Evolutionary conservation across 1,140 invertebrate species (phyloP).

Genomic region (Lepidostoma basale): DNA sequence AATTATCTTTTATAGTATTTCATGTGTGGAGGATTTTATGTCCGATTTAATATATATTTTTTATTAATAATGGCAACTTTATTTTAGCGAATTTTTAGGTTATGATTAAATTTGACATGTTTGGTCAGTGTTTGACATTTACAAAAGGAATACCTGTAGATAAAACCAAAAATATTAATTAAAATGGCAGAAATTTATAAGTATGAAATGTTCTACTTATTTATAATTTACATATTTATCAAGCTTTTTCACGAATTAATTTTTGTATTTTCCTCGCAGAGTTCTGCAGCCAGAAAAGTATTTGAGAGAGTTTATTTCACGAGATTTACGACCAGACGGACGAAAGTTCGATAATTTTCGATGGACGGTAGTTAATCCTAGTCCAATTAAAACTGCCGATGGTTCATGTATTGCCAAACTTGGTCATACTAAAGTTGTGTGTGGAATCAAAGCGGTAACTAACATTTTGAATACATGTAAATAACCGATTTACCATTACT

Average conservation of each 20-base stretch:
- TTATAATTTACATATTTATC: too few relatives aligned
- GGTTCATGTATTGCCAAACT: slow-evolving; percentile 75
- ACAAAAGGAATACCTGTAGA: too few relatives aligned
- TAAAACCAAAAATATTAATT: too few relatives aligned
- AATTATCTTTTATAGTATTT: too few relatives aligned
- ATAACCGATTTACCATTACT: too few relatives aligned
- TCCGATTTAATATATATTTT: too few relatives aligned
- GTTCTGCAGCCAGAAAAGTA: slow-evolving; percentile 69
- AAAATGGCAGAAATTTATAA: slow-evolving; percentile 22
- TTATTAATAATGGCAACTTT: too few relatives aligned
- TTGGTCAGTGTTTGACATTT: too few relatives aligned
- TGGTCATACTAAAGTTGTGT: slow-evolving; percentile 74
- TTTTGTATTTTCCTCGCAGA: slow-evolving; percentile 58
- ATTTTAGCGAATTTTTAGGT: too few relatives aligned
- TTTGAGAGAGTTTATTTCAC: slow-evolving; percentile 64
- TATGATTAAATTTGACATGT: too few relatives aligned
- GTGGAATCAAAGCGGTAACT: slow-evolving; percentile 79
- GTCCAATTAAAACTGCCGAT: slow-evolving; percentile 72
- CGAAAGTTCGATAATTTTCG: slow-evolving; percentile 68
- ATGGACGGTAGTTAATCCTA: slow-evolving; percentile 64
- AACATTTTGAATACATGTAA: not conserved
- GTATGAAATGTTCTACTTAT: slow-evolving; percentile 3
- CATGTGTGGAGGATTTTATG: too few relatives aligned
- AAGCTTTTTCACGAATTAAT: too few relatives aligned
- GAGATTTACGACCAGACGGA: slow-evolving; percentile 68